Conservation (phyloP, 2,797 vertebrate genomes). For the Fistularia commersonii region DNA sequence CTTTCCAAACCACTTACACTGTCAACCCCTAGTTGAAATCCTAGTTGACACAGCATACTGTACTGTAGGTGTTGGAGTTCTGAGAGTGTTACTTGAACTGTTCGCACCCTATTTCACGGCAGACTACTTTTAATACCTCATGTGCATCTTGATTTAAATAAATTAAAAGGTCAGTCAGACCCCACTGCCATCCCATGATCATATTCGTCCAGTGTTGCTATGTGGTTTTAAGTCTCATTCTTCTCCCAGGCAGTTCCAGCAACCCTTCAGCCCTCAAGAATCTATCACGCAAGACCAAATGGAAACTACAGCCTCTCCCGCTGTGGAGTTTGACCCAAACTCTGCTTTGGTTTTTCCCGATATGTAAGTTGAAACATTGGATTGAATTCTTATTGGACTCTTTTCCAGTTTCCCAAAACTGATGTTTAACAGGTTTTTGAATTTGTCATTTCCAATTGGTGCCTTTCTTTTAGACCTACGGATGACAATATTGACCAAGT, state of each 20-base stretch:
- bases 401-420: neutral
- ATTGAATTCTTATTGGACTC: too few relatives aligned
- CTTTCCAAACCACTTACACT: too few relatives aligned
- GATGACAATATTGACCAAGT: constrained; percentile 34
- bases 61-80: too few relatives aligned
- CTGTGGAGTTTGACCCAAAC: constrained; percentile 16
- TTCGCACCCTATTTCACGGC: too few relatives aligned
- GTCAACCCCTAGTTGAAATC: too few relatives aligned
- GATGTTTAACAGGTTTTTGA: neutral
- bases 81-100: too few relatives aligned
- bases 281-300: constrained; percentile 19
- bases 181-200: too few relatives aligned
- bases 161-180: too few relatives aligned
- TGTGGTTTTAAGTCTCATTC: neutral
- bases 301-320: neutral
- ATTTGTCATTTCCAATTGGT: neutral
- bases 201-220: too few relatives aligned
- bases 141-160: too few relatives aligned
- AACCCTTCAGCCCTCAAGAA: constrained; percentile 13
- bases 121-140: too few relatives aligned
- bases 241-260: constrained; percentile 38
- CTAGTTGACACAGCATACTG: too few relatives aligned
- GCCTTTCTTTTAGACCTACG: constrained; percentile 28
- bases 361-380: constrained; percentile 34
- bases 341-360: constrained; percentile 1